Evolutionary conservation across 2,797 vertebrate species (phyloP).

Genomic region (Trachurus trachurus): DNA sequence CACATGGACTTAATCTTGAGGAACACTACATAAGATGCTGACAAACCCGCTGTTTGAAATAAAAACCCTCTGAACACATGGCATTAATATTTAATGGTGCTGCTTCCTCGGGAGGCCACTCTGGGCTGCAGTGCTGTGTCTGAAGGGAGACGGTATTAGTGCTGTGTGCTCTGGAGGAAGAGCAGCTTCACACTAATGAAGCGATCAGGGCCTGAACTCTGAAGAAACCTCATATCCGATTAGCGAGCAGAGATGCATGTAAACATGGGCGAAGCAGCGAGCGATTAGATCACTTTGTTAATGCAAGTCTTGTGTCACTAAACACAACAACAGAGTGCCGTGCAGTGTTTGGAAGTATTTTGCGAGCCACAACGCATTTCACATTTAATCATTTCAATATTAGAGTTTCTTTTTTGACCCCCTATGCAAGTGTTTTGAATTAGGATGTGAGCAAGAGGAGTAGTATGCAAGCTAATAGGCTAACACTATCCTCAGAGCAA

Average conservation of each 20-base stretch:
- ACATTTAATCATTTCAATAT: slow-evolving; percentile 61
- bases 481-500: slow-evolving; percentile 55
- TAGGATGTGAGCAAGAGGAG: slow-evolving; percentile 48
- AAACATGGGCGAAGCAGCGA: slow-evolving; percentile 72
- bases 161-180: slow-evolving; percentile 90
- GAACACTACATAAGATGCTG: slow-evolving; percentile 79
- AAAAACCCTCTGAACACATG: slow-evolving; percentile 87
- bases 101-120: slow-evolving; percentile 83
- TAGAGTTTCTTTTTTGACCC: slow-evolving; percentile 51
- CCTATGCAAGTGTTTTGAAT: slow-evolving; percentile 68
- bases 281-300: slow-evolving; percentile 74
- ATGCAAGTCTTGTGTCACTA: slow-evolving; percentile 70
- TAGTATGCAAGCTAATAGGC: slow-evolving; percentile 58
- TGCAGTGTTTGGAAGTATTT: slow-evolving; percentile 57
- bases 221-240: slow-evolving; percentile 77
- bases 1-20: slow-evolving; percentile 71
- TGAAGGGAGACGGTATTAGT: slow-evolving; percentile 91
- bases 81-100: slow-evolving; percentile 94
- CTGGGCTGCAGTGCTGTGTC: slow-evolving; percentile 85
- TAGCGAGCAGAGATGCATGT: slow-evolving; percentile 78
- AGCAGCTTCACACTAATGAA: slow-evolving; percentile 85
- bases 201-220: slow-evolving; percentile 80
- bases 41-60: slow-evolving; percentile 83
- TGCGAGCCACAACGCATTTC: slow-evolving; percentile 50
- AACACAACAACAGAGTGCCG: slow-evolving; percentile 61